Base-by-base conservation (phyloP, 2,888 invertebrate genomes). In the Cephus spinipes region DNA sequence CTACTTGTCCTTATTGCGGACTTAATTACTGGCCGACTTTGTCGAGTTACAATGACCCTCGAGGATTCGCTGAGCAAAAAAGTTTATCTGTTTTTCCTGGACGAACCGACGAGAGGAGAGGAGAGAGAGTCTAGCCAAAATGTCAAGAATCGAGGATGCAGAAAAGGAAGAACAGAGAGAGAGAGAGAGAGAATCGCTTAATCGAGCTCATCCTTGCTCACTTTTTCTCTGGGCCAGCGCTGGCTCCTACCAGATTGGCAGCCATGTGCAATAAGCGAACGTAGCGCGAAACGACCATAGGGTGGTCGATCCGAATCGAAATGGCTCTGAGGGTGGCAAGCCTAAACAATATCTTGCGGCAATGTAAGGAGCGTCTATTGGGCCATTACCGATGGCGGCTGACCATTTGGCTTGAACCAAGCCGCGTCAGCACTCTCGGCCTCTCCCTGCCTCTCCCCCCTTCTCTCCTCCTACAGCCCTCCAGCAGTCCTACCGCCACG, bases 271-370 rank as follows among this genome's bases (percentile, higher is more conserved):
- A 69, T 69, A 69, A 69, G 30, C 30, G 81, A 83, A 81, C 81
- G 76, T 80, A 80, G 82, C 80, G 81, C 78, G 77, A 75, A 75
- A 79, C 78, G 84, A 73, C 79, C 12, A 32, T 69, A 78, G 69
- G 74, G 76, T 73, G 80, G 77, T 69, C 77, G 75, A 68, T 23
- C 71, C 74, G 79, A 79, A 80, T 81, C 80, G 80, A 80, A 79
- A 81, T 83, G 79, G 81, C 80, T 80, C 81, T 40, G 77, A 79
- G 76, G 77, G 74, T 78, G 76, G 82, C 84, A 84, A 85, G 89
- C 89, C 90, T 91, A 91, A 91, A 91, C 91, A 91, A 91, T 91
- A 91, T 91, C 90, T 90, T 89, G 90, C 89, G 90, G 90, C 89
- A 86, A 90, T 89, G 90, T 91, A 90, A 90, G 90, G 90, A 89